A percentile compares a stretch with the other conserved stretches of the same genome.
phyloP scores from a whole-genome alignment of 2,797 vertebrate genomes.

The Paratrypauchen microcephalus region DNA sequence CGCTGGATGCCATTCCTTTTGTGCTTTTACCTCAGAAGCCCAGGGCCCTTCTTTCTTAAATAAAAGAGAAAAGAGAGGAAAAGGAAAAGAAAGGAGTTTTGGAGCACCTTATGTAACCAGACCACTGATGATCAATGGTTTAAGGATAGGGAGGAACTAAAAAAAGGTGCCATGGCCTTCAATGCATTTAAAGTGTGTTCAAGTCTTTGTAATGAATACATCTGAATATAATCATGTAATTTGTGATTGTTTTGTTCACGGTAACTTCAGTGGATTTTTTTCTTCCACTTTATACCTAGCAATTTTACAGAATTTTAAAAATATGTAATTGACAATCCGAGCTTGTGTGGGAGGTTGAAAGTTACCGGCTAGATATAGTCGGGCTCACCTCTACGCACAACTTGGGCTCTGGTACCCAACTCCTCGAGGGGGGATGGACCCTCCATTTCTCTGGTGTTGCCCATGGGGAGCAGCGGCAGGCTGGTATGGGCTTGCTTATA shows the following conservation, averaged over 20 bases:
- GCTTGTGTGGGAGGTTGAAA: too few relatives aligned
- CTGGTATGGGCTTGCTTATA: too few relatives aligned
- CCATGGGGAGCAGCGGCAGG: too few relatives aligned
- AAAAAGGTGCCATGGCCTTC: conserved; percentile 9
- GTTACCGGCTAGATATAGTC: too few relatives aligned
- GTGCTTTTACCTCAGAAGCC: conserved; percentile 32
- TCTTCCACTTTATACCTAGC: not conserved
- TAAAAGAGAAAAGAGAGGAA: conserved; percentile 34
- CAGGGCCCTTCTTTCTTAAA: conserved; percentile 33
- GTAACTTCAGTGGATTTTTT: not conserved
- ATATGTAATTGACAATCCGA: not conserved
- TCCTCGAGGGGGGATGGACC: too few relatives aligned
- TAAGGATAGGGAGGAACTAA: conserved; percentile 31
- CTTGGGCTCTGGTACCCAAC: too few relatives aligned
- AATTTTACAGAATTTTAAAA: not conserved
- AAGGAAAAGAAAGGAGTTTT: conserved; percentile 34
- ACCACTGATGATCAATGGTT: conserved; percentile 33
- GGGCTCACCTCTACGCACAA: too few relatives aligned
- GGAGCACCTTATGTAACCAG: conserved; percentile 28
- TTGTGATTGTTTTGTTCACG: not conserved
- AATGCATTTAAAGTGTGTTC: not conserved
- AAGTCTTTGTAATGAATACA: not conserved
- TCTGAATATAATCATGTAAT: not conserved
- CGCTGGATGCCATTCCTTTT: conserved; percentile 35
- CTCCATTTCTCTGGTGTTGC: too few relatives aligned